These are phyloP conservation scores for Eulimnadia texana DNA, from an alignment of 1,140 invertebrate genomes.

Conservation along the genomic window DNA sequence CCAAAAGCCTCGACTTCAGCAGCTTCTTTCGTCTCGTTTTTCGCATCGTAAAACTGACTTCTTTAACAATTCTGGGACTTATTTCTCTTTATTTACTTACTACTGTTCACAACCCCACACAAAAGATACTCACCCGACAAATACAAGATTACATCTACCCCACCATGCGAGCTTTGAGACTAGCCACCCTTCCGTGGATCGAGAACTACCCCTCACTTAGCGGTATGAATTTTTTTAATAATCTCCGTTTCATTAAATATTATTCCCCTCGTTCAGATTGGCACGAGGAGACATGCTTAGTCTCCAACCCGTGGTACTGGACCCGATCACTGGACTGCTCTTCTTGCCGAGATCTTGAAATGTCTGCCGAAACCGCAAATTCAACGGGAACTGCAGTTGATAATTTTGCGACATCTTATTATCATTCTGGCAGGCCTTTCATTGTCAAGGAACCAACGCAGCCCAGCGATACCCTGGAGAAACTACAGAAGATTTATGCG, in stretches of 20 bases:
- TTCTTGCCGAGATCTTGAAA: conserved; percentile 47
- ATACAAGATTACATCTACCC: conserved; percentile 54
- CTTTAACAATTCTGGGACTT: not conserved
- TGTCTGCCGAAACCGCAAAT: conserved; percentile 29
- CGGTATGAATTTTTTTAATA: conserved; percentile 29
- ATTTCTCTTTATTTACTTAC: conserved; percentile 18
- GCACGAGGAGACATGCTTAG: conserved; percentile 60
- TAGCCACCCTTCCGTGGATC: conserved; percentile 44
- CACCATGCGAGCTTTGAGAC: conserved; percentile 40
- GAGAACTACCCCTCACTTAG: conserved; percentile 42
- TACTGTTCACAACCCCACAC: conserved; percentile 32
- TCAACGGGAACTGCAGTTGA: conserved; percentile 30
- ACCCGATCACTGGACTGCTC: conserved; percentile 56
- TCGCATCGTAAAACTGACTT: not conserved
- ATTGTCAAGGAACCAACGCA: conserved; percentile 24
- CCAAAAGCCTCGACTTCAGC: not conserved
- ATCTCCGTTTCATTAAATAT: conserved; percentile 9
- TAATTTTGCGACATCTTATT: conserved; percentile 25
- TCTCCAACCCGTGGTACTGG: conserved; percentile 58
- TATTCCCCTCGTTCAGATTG: conserved; percentile 38
- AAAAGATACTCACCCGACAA: conserved; percentile 41
- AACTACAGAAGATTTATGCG: conserved; percentile 13
- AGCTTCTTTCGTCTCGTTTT: not conserved
- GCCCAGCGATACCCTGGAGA: conserved; percentile 18
- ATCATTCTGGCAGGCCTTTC: conserved; percentile 31